phyloP scores from a whole-genome alignment of 1,140 invertebrate genomes.

The Ditylenchus dipsaci region DNA sequence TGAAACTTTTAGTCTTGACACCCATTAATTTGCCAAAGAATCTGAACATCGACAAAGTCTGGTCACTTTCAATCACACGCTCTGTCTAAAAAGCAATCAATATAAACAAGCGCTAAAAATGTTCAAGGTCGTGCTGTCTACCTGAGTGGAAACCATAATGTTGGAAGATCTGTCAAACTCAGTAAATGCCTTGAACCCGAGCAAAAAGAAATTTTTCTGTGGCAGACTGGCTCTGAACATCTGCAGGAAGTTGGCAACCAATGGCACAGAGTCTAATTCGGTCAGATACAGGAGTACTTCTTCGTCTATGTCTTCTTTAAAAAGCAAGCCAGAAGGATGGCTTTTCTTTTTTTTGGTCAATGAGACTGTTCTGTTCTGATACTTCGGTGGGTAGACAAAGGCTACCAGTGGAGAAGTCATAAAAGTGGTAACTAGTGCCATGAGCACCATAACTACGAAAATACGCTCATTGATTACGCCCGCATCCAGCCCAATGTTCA shows the following conservation, averaged over 20 bases:
- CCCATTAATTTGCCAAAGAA: constrained; percentile 12
- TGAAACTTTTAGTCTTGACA: not conserved
- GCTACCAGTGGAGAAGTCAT: constrained; percentile 21
- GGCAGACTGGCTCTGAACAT: constrained; percentile 1
- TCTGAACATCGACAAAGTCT: not conserved
- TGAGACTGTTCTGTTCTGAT: constrained; percentile 4
- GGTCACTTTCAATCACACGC: constrained; percentile 2
- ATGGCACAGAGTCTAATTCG: constrained; percentile 11
- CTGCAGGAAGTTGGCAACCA: not conserved
- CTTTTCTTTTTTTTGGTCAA: not conserved
- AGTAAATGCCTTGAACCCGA: constrained; percentile 5
- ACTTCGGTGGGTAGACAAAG: constrained; percentile 19
- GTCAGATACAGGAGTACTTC: constrained; percentile 8
- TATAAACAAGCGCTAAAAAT: not conserved
- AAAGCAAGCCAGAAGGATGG: not conserved
- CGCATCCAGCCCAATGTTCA: constrained; percentile 25
- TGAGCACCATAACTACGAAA: constrained; percentile 20
- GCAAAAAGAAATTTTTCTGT: not conserved
- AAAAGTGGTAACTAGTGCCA: constrained; percentile 24
- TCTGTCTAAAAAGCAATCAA: not conserved
- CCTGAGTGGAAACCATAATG: constrained; percentile 12
- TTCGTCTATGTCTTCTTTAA: not conserved
- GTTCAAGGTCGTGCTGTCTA: not conserved
- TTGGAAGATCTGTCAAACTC: constrained; percentile 4
- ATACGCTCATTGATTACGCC: constrained; percentile 22